Evolutionary conservation across 2,113 vertebrate species (phyloP).

Genomic region (Thryonomys swinderianus): DNA sequence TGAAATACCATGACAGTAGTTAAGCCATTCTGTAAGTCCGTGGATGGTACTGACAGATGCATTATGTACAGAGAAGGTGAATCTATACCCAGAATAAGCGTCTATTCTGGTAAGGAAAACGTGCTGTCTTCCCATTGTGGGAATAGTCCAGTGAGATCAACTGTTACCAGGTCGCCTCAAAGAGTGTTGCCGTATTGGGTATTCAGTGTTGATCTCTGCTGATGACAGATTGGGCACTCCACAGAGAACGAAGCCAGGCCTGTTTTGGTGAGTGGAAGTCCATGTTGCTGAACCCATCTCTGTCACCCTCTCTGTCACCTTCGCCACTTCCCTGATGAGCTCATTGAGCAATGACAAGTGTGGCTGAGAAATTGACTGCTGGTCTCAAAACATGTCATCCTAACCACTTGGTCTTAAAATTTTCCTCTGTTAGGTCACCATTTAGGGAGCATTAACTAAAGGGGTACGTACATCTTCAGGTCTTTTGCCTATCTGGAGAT

Average conservation of each 20-base stretch:
- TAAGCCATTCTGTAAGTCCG: neutral
- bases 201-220: neutral
- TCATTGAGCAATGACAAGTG: neutral
- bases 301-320: neutral
- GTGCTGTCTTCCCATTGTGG: neutral
- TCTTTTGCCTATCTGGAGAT: neutral
- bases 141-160: neutral
- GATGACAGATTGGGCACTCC: neutral
- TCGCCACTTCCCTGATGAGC: neutral
- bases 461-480: neutral
- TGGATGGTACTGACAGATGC: neutral
- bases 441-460: neutral
- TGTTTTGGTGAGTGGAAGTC: neutral
- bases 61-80: neutral
- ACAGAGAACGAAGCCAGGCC: neutral
- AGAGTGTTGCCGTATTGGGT: neutral
- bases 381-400: neutral
- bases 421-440: neutral
- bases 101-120: neutral
- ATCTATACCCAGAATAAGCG: neutral
- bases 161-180: neutral
- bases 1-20: neutral
- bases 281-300: neutral
- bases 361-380: neutral
- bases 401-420: neutral